Conservation (phyloP, 2,888 invertebrate genomes). For the Embidobia sp. region DNA sequence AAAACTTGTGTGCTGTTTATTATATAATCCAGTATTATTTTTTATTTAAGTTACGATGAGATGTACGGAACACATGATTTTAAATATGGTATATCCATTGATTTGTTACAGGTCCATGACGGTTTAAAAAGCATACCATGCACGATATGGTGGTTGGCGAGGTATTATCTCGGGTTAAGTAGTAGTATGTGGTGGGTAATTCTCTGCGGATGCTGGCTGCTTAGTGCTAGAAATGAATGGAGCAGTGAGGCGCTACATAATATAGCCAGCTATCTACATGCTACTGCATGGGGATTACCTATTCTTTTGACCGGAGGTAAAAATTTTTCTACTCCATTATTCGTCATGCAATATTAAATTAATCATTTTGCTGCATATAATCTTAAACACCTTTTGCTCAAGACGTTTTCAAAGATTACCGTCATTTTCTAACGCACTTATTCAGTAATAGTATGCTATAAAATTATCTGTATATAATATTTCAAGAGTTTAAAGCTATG, state of each 20-base stretch:
- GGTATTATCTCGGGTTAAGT: conserved; percentile 90
- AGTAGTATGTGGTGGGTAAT: conserved; percentile 94
- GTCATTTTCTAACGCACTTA: conserved; percentile 11
- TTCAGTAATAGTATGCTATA: conserved; percentile 5
- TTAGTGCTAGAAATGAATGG: conserved; percentile 96
- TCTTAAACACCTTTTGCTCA: conserved; percentile 23
- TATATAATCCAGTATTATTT: no score
- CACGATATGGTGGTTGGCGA: conserved; percentile 88
- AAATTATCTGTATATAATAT: conserved; percentile 14
- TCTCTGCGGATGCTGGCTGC: conserved; percentile 93
- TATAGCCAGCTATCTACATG: conserved; percentile 92
- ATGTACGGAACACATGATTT: background rate
- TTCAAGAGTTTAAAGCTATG: background rate
- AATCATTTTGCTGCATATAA: conserved; percentile 27
- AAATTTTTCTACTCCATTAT: conserved; percentile 35
- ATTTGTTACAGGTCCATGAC: conserved; percentile 72
- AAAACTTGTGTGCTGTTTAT: no score
- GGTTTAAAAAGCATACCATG: conserved; percentile 85
- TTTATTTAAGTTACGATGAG: background rate
- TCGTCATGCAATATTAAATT: conserved; percentile 39
- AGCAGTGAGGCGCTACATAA: conserved; percentile 95
- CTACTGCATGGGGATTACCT: conserved; percentile 93
- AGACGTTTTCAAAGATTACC: conserved; percentile 4
- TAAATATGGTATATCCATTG: conserved; percentile 12
- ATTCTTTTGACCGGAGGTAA: conserved; percentile 90